These are phyloP conservation scores for Portevinia maculata DNA, from an alignment of 2,888 invertebrate species.

Conservation along the genomic window DNA sequence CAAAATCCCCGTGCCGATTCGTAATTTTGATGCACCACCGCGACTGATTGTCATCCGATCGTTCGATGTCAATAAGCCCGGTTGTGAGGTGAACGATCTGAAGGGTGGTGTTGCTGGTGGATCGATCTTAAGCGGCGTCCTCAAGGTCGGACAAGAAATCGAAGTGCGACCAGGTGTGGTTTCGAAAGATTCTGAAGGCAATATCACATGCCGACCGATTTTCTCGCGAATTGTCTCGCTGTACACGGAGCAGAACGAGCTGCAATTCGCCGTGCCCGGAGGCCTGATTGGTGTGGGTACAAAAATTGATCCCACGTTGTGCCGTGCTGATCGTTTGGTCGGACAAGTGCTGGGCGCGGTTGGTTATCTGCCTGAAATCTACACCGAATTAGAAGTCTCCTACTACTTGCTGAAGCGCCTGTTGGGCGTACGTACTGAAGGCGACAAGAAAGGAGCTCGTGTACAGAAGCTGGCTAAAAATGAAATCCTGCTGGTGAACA, in stretches of 20 bases:
- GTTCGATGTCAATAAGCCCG: constrained; percentile 99
- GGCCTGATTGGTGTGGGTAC: constrained; percentile 99
- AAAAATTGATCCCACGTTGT: constrained; percentile 99
- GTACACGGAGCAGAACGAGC: constrained; percentile 98
- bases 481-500: constrained; percentile 98
- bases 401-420: constrained; percentile 97
- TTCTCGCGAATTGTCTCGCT: constrained; percentile 98
- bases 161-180: constrained; percentile 99
- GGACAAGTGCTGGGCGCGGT: constrained; percentile 99
- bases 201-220: constrained; percentile 97
- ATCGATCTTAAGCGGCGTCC: constrained; percentile 97
- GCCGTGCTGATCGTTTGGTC: constrained; percentile 98
- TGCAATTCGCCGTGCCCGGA: constrained; percentile 99
- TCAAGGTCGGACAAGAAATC: constrained; percentile 99
- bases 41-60: constrained; percentile 97
- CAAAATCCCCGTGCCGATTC: constrained; percentile 97
- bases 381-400: constrained; percentile 98
- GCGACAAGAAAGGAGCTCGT: constrained; percentile 99
- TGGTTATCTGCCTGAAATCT: constrained; percentile 97
- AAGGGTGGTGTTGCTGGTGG: constrained; percentile 99
- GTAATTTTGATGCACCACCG: constrained; percentile 97
- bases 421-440: constrained; percentile 98
- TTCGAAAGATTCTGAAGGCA: constrained; percentile 97
- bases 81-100: constrained; percentile 98
- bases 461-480: constrained; percentile 95